Evolutionary conservation across 2,888 invertebrate genomes (phyloP).

Genomic region (Agrenia bidenticulata): DNA sequence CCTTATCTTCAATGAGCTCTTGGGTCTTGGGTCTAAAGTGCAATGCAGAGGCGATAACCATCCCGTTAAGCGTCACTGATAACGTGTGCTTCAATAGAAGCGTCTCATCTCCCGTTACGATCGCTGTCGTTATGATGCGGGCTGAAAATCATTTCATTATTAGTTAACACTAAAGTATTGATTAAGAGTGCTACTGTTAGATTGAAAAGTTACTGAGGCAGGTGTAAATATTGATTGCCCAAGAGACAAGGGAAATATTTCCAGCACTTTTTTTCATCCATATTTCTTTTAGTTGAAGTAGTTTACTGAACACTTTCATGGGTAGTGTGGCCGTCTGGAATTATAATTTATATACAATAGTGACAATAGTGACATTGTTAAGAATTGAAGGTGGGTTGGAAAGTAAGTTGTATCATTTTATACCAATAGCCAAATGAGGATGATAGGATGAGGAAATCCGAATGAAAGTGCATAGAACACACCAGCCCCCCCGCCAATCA

Average conservation of each 20-base stretch:
- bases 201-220: conserved; percentile 80
- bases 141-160: conserved; percentile 20
- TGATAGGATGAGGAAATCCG: conserved; percentile 58
- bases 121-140: conserved; percentile 29
- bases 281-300: conserved; percentile 76
- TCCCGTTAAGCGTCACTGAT: conserved; percentile 24
- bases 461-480: conserved; percentile 59
- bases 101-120: conserved; percentile 29
- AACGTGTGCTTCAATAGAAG: conserved; percentile 27
- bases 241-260: conserved; percentile 74
- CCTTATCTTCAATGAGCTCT: background rate
- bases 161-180: background rate
- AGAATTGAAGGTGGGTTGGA: too few species aligned
- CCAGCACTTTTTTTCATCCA: conserved; percentile 69
- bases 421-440: conserved; percentile 67
- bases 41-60: conserved; percentile 18
- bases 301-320: conserved; percentile 78
- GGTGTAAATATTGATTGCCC: conserved; percentile 79
- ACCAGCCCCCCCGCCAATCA: conserved; percentile 57
- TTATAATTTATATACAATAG: background rate
- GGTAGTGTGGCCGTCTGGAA: conserved; percentile 61
- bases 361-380: too few species aligned
- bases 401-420: too few species aligned
- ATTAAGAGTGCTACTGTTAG: background rate
- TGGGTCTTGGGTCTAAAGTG: conserved; percentile 12